Conservation (phyloP, 2,888 invertebrate genomes). For the Mycalesis mineus region DNA sequence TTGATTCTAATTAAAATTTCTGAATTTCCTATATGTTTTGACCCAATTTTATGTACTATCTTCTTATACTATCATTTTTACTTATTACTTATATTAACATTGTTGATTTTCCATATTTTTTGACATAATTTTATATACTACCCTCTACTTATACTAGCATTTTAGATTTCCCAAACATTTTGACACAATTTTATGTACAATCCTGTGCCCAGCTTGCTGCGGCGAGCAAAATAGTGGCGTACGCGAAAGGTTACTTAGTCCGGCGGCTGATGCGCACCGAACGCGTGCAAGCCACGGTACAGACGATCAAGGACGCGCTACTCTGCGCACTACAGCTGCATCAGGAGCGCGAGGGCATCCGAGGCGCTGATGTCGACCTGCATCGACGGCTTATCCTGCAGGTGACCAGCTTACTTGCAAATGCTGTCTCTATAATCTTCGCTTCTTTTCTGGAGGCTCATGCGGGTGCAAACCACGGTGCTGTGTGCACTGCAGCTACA, state of each 20-base stretch:
- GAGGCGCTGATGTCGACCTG: constrained; percentile 83
- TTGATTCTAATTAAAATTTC: no score
- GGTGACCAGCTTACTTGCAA: constrained; percentile 73
- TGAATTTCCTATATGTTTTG: no score
- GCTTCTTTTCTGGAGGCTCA: no score
- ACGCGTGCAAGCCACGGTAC: constrained; percentile 86
- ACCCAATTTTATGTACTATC: no score
- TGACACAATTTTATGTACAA: constrained; percentile 51
- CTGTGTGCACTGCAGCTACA: no score
- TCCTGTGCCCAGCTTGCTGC: constrained; percentile 65
- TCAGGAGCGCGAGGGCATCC: constrained; percentile 77
- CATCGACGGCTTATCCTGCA: constrained; percentile 86
- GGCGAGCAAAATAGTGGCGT: constrained; percentile 82
- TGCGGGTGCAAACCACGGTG: no score
- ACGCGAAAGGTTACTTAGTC: constrained; percentile 86
- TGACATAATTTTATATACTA: background rate
- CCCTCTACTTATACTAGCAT: background rate
- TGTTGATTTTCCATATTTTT: background rate
- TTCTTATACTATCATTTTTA: no score
- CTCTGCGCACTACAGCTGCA: constrained; percentile 87
- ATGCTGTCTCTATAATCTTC: no score
- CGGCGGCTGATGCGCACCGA: constrained; percentile 89
- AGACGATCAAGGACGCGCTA: constrained; percentile 87
- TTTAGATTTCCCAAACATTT: background rate
- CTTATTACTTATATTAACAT: no score